These are phyloP conservation scores for Drosophila prolongata DNA, from an alignment of 2,888 invertebrate species.

Conservation along the genomic window DNA sequence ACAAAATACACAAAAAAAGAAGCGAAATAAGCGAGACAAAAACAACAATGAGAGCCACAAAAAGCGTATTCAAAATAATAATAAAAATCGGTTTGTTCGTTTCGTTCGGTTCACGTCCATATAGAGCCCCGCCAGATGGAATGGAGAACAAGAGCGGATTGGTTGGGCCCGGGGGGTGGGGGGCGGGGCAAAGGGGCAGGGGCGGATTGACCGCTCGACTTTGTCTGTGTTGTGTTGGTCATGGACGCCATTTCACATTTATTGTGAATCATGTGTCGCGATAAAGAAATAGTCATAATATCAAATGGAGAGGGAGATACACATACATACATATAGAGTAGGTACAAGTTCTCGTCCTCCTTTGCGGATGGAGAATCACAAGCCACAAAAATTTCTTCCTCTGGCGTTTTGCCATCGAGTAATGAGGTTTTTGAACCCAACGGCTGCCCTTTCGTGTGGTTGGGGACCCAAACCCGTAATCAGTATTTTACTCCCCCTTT, in stretches of 20 bases:
- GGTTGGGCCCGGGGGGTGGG: conserved; percentile 8
- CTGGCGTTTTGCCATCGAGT: conserved; percentile 40
- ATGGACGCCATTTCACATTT: conserved; percentile 75
- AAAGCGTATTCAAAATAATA: conserved; percentile 78
- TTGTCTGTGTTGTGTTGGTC: conserved; percentile 72
- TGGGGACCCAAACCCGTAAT: conserved; percentile 21
- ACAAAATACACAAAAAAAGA: conserved; percentile 72
- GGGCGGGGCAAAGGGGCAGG: conserved; percentile 7
- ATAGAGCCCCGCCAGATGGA: conserved; percentile 45
- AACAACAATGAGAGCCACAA: conserved; percentile 66
- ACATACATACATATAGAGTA: background rate
- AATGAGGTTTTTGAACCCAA: conserved; percentile 68
- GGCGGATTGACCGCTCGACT: conserved; percentile 54
- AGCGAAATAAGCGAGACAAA: conserved; percentile 50
- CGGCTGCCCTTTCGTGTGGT: conserved; percentile 24
- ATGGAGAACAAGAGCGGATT: conserved; percentile 27
- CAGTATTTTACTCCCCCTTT: conserved; percentile 17
- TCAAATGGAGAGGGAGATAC: conserved; percentile 1
- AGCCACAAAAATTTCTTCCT: conserved; percentile 60
- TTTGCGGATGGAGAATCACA: conserved; percentile 45
- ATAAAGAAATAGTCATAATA: conserved; percentile 63
- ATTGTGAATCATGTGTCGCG: conserved; percentile 72
- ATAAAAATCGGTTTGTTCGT: conserved; percentile 73
- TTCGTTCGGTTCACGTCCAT: conserved; percentile 64
- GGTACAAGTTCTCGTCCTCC: background rate